Evolutionary conservation across 2,888 invertebrate species (phyloP).

Genomic region (Eudasyphora cyanicolor): DNA sequence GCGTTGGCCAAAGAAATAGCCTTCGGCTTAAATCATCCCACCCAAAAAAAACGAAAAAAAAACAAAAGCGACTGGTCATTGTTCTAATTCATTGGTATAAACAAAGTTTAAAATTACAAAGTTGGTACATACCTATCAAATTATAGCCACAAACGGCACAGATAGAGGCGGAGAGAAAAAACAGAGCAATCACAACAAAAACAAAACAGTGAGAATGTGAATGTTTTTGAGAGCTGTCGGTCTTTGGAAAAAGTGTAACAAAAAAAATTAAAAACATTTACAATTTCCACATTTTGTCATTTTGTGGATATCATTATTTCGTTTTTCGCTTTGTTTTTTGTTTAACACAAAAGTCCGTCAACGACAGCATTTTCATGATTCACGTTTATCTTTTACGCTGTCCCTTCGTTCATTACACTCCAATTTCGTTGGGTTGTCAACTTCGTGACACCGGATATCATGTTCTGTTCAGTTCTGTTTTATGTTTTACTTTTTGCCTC

Average conservation of each 20-base stretch:
- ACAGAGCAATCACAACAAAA: background rate
- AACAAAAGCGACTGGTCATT: background rate
- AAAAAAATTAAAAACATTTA: background rate
- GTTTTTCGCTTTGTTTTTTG: background rate
- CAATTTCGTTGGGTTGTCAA: constrained; percentile 29
- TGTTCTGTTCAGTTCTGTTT: background rate
- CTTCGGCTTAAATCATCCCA: background rate
- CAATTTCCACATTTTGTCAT: background rate
- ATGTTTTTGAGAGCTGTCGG: too few species aligned
- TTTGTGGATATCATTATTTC: background rate
- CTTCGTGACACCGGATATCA: constrained; percentile 31
- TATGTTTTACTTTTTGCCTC: background rate
- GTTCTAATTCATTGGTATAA: background rate
- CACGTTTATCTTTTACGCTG: background rate
- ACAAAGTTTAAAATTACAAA: background rate
- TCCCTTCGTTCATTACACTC: background rate
- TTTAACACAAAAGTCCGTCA: background rate
- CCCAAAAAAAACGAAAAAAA: too few species aligned
- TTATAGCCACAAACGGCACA: too few species aligned
- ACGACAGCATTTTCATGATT: constrained; percentile 7
- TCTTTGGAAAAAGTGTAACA: background rate
- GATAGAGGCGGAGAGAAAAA: too few species aligned
- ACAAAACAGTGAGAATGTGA: background rate
- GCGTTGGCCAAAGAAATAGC: background rate
- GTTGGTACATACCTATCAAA: too few species aligned